Evolutionary conservation across 2,113 vertebrate genomes (phyloP).

Genomic region (Mystacornis crossleyi): DNA sequence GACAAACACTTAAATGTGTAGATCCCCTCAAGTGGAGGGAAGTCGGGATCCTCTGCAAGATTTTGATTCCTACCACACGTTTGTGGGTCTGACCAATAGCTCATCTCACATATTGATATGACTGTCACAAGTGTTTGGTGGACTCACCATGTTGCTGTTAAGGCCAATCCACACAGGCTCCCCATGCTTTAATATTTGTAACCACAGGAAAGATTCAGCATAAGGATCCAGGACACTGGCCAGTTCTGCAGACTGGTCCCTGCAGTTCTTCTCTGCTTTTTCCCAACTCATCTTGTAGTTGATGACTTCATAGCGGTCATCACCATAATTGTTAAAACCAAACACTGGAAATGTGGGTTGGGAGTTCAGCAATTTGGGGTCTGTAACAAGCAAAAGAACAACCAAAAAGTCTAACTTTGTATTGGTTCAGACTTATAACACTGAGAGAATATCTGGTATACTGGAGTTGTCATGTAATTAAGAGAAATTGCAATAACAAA

Average conservation of each 20-base stretch:
- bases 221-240: constrained; percentile 80
- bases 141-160: constrained; percentile 82
- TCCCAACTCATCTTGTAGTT: constrained; percentile 86
- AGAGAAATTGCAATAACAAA: background rate
- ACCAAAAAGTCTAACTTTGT: background rate
- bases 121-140: background rate
- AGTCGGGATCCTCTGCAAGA: background rate
- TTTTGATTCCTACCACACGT: background rate
- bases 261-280: constrained; percentile 84
- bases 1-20: background rate
- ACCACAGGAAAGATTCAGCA: constrained; percentile 70
- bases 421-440: background rate
- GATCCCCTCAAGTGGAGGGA: background rate
- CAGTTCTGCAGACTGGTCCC: constrained; percentile 82
- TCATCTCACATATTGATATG: too few species aligned
- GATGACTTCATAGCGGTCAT: constrained; percentile 81
- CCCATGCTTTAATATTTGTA: constrained; percentile 69
- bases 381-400: constrained; percentile 34
- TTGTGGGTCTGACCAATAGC: background rate
- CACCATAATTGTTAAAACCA: constrained; percentile 72
- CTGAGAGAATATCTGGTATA: background rate
- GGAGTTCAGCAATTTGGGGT: constrained; percentile 68
- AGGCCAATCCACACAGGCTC: constrained; percentile 87
- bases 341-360: constrained; percentile 55
- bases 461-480: background rate